phyloP scores from a whole-genome alignment of 2,113 vertebrate species.

The Smithornis capensis region DNA sequence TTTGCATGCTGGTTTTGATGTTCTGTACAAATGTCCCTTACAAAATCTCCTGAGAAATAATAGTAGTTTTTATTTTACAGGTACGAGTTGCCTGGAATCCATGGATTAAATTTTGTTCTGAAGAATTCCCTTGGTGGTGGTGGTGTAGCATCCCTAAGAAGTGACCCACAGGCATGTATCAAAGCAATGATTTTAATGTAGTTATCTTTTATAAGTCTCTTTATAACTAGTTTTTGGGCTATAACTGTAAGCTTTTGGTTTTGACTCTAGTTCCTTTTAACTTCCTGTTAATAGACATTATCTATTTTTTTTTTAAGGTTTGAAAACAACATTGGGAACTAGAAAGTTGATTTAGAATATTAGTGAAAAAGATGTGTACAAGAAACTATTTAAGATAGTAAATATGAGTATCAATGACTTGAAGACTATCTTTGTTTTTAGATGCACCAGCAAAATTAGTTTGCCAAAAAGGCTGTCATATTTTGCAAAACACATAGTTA shows the following conservation, averaged over 20 bases:
- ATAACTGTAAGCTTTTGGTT: neutral
- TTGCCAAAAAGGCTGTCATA: neutral
- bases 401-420: too few species aligned
- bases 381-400: neutral
- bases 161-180: constrained; percentile 83
- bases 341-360: neutral
- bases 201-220: neutral
- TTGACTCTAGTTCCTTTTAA: neutral
- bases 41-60: neutral
- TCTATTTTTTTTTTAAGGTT: neutral
- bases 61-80: constrained; percentile 57
- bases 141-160: constrained; percentile 84
- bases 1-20: neutral
- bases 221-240: neutral
- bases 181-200: neutral
- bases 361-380: neutral
- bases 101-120: constrained; percentile 86
- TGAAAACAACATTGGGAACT: neutral
- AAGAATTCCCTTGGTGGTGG: constrained; percentile 83
- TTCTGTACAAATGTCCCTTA: neutral
- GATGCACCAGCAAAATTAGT: neutral
- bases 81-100: constrained; percentile 83
- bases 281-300: neutral
- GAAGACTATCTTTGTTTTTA: neutral
- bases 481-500: neutral